phyloP scores from a whole-genome alignment of 2,797 vertebrate genomes.

The Ptychobarbus kaznakovi region DNA sequence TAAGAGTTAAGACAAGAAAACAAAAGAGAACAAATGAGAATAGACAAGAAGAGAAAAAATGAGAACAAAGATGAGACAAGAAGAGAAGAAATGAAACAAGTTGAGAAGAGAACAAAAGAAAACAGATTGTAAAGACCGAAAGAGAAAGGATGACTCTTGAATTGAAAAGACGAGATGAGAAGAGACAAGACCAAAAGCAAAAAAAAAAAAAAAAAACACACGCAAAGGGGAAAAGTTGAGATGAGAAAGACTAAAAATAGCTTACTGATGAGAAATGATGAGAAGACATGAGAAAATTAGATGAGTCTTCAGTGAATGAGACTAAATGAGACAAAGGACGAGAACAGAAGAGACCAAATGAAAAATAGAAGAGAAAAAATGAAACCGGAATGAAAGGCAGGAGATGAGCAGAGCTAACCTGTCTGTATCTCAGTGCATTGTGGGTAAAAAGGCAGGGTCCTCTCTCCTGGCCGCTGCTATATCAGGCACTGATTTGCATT shows the following conservation, averaged over 20 bases:
- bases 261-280: not conserved
- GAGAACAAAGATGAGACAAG: not conserved
- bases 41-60: not conserved
- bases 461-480: slow-evolving; percentile 67
- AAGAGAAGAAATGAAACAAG: not conserved
- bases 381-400: slow-evolving; percentile 1
- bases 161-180: slow-evolving; percentile 1
- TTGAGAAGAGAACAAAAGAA: not conserved
- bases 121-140: not conserved
- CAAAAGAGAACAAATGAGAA: not conserved
- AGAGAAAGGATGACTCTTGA: slow-evolving; percentile 22
- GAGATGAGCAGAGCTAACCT: not conserved
- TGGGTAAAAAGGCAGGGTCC: slow-evolving; percentile 71
- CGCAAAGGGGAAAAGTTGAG: not conserved
- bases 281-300: not conserved
- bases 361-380: not conserved
- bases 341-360: too few relatives aligned
- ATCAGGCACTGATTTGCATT: slow-evolving; percentile 59
- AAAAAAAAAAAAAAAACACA: too few relatives aligned
- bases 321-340: slow-evolving; percentile 1
- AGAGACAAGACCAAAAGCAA: slow-evolving; percentile 1
- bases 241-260: not conserved
- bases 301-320: not conserved
- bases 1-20: not conserved
- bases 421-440: slow-evolving; percentile 28